Evolutionary conservation across 2,797 vertebrate species (phyloP), one percentile per base, ranked within the genome.

Genomic region (Manis pentadactyla): DNA sequence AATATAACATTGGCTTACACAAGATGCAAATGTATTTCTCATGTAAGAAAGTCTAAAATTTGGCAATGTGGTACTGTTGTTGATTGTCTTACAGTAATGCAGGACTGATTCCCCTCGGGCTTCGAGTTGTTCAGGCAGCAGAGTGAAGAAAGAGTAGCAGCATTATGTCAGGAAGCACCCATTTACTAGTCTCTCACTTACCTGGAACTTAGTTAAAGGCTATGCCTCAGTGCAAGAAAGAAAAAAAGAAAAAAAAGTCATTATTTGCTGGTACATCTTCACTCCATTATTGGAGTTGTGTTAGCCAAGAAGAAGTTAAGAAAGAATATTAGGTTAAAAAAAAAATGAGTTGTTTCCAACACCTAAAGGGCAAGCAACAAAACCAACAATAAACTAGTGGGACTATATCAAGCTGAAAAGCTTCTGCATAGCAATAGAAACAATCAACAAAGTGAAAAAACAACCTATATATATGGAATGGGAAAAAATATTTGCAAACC

Each of bases 121-220:
- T 64, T 69, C 53, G 23, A 27, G 12, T 11, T 55, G 46, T 53
- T 92, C 3, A 4, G n/a, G 34, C 18, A 23, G 0, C 2, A 25
- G 55, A 55, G 5, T 4, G 19, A 23, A 34, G 1, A 5, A 10
- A 13, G 31, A 23, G 0, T 37, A 4, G 4, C 27, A 15, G 5
- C 4, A 51, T 6, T 4, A 0, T 13, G 11, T 66, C n/a, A 7
- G 13, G 11, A n/a, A 1, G 0, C 2, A 11, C 27, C 2, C 23
- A 29, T 74, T 15, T 5, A 7, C 6, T 68, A 6, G 8, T 5
- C 15, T 66, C 39, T 51, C 59, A 25, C 2, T 21, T 25, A 34
- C 31, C 53, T 42, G 37, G 29, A 57, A 21, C 55, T 46, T 87
- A 23, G 18, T 46, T 53, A n/a, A 77, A 81, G 13, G 3, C 34